A percentile compares a stretch with the other conserved stretches of the same genome.
These are phyloP conservation scores for Stratiomys singularior DNA, from an alignment of 2,888 invertebrate genomes.

Conservation along the genomic window DNA sequence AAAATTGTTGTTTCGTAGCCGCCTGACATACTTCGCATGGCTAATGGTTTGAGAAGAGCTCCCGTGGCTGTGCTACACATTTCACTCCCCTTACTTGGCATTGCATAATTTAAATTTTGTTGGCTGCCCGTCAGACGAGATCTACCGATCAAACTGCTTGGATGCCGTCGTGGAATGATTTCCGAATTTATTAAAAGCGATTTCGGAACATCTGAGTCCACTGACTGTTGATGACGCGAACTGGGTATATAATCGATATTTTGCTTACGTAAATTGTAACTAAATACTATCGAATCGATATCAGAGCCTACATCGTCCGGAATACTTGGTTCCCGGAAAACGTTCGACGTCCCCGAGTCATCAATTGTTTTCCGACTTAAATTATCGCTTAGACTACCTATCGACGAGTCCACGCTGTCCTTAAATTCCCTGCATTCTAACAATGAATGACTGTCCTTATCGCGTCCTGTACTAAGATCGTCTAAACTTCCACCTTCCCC, in stretches of 20 bases:
- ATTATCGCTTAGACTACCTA: conserved; percentile 53
- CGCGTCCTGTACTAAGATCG: conserved; percentile 64
- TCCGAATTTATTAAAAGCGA: conserved; percentile 22
- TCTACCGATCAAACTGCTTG: conserved; percentile 47
- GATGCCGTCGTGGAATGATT: conserved; percentile 49
- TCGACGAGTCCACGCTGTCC: conserved; percentile 56
- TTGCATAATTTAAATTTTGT: conserved; percentile 54
- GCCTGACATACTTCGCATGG: conserved; percentile 57
- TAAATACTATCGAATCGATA: conserved; percentile 55
- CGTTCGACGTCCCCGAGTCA: conserved; percentile 43
- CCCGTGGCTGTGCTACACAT: conserved; percentile 41
- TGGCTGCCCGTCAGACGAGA: conserved; percentile 54
- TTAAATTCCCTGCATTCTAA: conserved; percentile 54
- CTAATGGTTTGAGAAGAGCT: conserved; percentile 53
- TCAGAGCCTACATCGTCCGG: conserved; percentile 52
- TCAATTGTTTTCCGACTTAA: conserved; percentile 47
- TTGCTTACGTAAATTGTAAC: conserved; percentile 57
- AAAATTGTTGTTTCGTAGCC: conserved; percentile 53
- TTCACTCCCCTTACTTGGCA: conserved; percentile 23
- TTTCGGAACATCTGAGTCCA: conserved; percentile 50
- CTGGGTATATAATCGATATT: conserved; percentile 57
- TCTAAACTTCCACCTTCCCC: conserved; percentile 76
- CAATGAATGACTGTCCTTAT: conserved; percentile 55
- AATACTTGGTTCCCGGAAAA: conserved; percentile 37
- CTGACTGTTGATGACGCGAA: conserved; percentile 52